Percentiles rank a stretch among this genome's conserved stretches.
phyloP scores from a whole-genome alignment of 2,797 vertebrate species.

The Trachurus trachurus region DNA sequence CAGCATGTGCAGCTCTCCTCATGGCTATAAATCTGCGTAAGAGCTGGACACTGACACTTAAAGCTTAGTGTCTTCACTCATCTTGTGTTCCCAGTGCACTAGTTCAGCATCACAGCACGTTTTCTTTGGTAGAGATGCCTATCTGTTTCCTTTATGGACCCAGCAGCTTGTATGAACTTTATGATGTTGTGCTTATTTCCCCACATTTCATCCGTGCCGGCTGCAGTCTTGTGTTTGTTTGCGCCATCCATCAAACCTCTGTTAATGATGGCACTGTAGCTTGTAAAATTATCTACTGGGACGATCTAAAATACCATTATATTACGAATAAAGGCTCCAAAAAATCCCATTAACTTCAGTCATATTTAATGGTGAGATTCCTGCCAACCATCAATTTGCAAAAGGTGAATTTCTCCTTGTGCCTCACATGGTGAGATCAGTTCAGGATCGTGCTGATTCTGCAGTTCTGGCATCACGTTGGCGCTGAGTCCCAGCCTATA shows the following conservation, averaged over 20 bases:
- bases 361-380: constrained; percentile 8
- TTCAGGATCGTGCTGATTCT: background rate
- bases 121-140: constrained; percentile 18
- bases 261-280: constrained; percentile 1
- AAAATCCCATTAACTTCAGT: constrained; percentile 24
- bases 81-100: background rate
- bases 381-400: constrained; percentile 14
- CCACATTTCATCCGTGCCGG: background rate
- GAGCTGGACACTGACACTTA: background rate
- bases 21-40: background rate
- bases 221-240: constrained; percentile 9
- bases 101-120: background rate
- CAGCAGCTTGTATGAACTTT: constrained; percentile 24
- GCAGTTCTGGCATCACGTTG: no score
- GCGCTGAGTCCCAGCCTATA: background rate
- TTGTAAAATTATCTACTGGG: constrained; percentile 13
- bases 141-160: constrained; percentile 12
- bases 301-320: constrained; percentile 8
- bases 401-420: constrained; percentile 14
- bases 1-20: background rate
- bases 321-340: constrained; percentile 27
- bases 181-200: constrained; percentile 26
- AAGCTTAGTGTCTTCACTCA: no score
- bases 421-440: background rate
- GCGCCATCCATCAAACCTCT: constrained; percentile 22